A percentile compares a stretch with the other conserved stretches of the same genome.
Evolutionary conservation across 2,797 vertebrate species (phyloP).

Genomic region (Threskiornis aethiopicus): DNA sequence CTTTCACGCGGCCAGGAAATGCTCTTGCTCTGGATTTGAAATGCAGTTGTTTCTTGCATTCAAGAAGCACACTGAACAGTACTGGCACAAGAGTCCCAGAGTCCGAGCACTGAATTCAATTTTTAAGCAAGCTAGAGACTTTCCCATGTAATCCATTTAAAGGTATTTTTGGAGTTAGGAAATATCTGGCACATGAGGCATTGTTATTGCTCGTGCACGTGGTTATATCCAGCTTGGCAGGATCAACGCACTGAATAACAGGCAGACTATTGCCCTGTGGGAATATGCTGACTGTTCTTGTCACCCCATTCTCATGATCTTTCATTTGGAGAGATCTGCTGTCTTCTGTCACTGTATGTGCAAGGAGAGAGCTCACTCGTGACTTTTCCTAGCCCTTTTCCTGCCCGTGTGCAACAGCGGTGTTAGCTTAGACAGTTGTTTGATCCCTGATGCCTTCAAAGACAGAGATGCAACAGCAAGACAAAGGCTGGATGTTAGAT

Average conservation of each 20-base stretch:
- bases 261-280: neutral
- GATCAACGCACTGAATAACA: neutral
- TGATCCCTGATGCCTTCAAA: neutral
- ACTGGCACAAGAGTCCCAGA: neutral
- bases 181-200: neutral
- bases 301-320: neutral
- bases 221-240: neutral
- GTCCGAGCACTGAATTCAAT: neutral
- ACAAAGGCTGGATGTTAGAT: neutral
- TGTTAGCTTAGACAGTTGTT: neutral
- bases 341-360: neutral
- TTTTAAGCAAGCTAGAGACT: neutral
- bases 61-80: neutral
- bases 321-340: conserved; percentile 12
- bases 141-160: neutral
- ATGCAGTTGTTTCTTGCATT: neutral
- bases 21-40: neutral
- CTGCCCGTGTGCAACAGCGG: neutral
- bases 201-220: neutral
- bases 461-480: neutral
- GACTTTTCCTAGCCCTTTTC: neutral
- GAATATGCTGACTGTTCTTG: conserved; percentile 15
- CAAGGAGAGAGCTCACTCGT: neutral
- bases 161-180: neutral
- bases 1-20: neutral